phyloP scores from a whole-genome alignment of 2,888 invertebrate species.

The Shargacucullia verbasci region DNA sequence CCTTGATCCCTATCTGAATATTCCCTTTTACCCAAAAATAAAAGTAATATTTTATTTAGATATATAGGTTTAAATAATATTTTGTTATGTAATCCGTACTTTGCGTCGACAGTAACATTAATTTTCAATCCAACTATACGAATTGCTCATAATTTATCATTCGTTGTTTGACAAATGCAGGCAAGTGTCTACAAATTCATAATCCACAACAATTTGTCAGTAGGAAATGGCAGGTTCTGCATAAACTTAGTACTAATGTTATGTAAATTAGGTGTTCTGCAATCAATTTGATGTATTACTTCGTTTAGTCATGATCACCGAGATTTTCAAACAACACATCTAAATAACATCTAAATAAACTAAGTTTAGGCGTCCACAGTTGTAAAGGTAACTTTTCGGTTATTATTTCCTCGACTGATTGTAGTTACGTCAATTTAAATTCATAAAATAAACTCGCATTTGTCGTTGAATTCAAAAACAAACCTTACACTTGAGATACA shows the following conservation, averaged over 20 bases:
- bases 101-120: conserved; percentile 42
- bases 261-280: conserved; percentile 49
- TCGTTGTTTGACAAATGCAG: conserved; percentile 53
- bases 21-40: too few relatives aligned
- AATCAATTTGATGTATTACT: conserved; percentile 45
- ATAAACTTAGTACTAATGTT: conserved; percentile 43
- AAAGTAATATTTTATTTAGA: too few relatives aligned
- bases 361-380: too few relatives aligned
- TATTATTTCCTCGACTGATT: too few relatives aligned
- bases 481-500: too few relatives aligned
- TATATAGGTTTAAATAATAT: background rate
- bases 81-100: conserved; percentile 14
- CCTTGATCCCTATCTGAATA: too few relatives aligned
- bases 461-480: too few relatives aligned
- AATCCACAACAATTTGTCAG: conserved; percentile 55
- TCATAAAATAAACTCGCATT: too few relatives aligned
- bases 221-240: conserved; percentile 34
- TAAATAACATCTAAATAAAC: conserved; percentile 23
- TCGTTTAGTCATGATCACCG: conserved; percentile 37
- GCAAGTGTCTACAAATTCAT: conserved; percentile 51
- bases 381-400: too few relatives aligned
- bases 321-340: conserved; percentile 17
- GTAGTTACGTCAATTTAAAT: too few relatives aligned
- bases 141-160: conserved; percentile 50
- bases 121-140: conserved; percentile 49